Conservation (phyloP, 2,113 vertebrate species). For the Coturnix japonica region DNA sequence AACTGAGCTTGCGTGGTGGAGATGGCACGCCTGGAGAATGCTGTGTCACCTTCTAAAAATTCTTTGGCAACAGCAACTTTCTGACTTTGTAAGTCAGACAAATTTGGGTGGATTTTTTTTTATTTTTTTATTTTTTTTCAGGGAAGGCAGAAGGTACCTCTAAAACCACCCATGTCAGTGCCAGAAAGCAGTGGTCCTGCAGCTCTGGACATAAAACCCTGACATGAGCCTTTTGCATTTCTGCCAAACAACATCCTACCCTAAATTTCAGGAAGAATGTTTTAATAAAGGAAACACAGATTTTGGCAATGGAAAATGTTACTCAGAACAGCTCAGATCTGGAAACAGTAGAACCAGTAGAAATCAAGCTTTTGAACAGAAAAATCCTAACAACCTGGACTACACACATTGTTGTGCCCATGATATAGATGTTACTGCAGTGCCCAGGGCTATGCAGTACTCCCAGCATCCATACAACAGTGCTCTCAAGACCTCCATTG, state of each 20-base stretch:
- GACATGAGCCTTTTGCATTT: constrained; percentile 16
- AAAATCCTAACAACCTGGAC: neutral
- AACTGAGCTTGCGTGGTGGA: constrained; percentile 39
- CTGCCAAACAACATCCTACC: constrained; percentile 52
- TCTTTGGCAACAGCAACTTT: constrained; percentile 66
- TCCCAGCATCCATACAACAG: neutral
- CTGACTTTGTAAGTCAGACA: constrained; percentile 47
- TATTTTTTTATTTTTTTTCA: constrained; percentile 70
- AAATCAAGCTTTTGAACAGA: neutral
- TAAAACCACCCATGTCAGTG: constrained; percentile 47
- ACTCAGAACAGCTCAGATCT: neutral
- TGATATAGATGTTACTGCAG: accelerated
- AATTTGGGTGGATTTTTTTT: constrained; percentile 67
- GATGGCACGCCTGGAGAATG: constrained; percentile 36
- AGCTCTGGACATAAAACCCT: constrained; percentile 40
- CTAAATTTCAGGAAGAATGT: constrained; percentile 18
- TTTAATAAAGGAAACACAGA: constrained; percentile 49
- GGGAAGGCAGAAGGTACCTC: constrained; percentile 49
- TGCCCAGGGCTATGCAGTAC: neutral
- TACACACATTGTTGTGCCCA: neutral
- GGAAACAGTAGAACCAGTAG: neutral
- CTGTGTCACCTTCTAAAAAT: constrained; percentile 70
- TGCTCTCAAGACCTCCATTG: neutral
- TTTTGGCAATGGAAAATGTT: constrained; percentile 22
- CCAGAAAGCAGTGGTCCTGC: constrained; percentile 56